Evolutionary conservation across 2,113 vertebrate species (phyloP), one percentile per base, ranked within the genome.

Genomic region (Phrynocephalus versicolor): DNA sequence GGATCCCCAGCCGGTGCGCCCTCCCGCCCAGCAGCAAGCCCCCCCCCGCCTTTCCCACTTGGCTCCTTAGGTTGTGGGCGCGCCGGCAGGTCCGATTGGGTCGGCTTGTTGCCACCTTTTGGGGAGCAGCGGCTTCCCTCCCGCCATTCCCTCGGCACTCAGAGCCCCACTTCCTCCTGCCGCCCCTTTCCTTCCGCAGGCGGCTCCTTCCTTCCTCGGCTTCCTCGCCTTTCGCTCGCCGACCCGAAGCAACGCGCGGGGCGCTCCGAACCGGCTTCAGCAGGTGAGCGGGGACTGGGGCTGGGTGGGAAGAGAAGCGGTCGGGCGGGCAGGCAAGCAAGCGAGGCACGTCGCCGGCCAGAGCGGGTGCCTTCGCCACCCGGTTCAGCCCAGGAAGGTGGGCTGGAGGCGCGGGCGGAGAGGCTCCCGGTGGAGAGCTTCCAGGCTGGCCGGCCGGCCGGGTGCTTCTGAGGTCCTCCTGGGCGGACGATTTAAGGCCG

Each of bases 71-170:
- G n/a, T n/a, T 51, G 45, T 51, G 45, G 45, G 45, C 45, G 45
- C 45, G 45, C 77, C 77, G 78, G 78, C 89, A 88, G 92, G 90
- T 93, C 9, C 60, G 15, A 19, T 73, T 37, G 30, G 15, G 60
- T 1, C 57, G 62, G 39, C 60, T 75, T 75, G 37, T 75, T 75
- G 37, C 41, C 70, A 8, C 18, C 27, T 18, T 39, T 55, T 55
- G 35, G 10, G 65, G n/a, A n/a, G 85, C 83, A 37, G 76, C 80
- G 1, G 33, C 41, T 81, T 79, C 77, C 71, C 89, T 73, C 10
- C 80, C 58, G 71, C n/a, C 73, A 10, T 77, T 79, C 73, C 51
- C 75, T 37, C 64, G 23, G 2, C 14, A n/a, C n/a, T n/a, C n/a
- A 19, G 10, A 55, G 64, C 73, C 55, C 45, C 65, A n/a, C 30